Evolutionary conservation across 1,140 invertebrate genomes (phyloP).

Genomic region (Aethina tumida): DNA sequence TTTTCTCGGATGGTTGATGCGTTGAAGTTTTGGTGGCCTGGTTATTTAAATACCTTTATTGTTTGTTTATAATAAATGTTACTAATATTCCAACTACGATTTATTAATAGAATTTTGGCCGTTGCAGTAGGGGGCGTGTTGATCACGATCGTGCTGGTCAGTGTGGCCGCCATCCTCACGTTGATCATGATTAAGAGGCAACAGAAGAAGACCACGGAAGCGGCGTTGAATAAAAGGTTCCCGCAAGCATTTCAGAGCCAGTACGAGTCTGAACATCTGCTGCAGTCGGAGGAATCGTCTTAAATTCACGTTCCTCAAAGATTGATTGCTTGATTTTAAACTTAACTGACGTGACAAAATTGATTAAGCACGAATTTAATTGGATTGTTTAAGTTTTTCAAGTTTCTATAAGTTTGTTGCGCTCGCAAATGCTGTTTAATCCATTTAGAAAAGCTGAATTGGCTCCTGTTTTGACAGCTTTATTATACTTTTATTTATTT

Average conservation of each 20-base stretch:
- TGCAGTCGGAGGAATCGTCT: constrained; percentile 35
- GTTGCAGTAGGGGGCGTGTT: constrained; percentile 31
- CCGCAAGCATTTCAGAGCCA: constrained; percentile 30
- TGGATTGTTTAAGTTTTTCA: no score
- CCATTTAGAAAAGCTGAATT: no score
- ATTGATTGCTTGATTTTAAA: no score
- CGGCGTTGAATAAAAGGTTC: constrained; percentile 33
- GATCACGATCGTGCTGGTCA: constrained; percentile 26
- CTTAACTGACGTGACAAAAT: no score
- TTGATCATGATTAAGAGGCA: constrained; percentile 31
- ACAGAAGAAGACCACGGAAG: constrained; percentile 30
- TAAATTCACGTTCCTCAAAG: no score
- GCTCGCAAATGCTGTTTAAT: no score
- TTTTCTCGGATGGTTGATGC: neutral
- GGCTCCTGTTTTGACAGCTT: no score
- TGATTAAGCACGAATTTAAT: no score
- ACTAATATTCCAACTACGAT: neutral
- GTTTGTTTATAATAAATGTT: constrained; percentile 3
- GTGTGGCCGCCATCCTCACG: constrained; percentile 25
- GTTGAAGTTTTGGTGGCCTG: neutral
- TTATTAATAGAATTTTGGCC: constrained; percentile 4
- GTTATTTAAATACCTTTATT: neutral
- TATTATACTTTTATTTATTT: no score
- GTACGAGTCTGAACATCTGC: constrained; percentile 33
- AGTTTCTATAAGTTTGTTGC: no score